Evolutionary conservation across 2,888 invertebrate species (phyloP), one percentile per base, ranked within the genome.

Genomic region (Podabrus alpinus): DNA sequence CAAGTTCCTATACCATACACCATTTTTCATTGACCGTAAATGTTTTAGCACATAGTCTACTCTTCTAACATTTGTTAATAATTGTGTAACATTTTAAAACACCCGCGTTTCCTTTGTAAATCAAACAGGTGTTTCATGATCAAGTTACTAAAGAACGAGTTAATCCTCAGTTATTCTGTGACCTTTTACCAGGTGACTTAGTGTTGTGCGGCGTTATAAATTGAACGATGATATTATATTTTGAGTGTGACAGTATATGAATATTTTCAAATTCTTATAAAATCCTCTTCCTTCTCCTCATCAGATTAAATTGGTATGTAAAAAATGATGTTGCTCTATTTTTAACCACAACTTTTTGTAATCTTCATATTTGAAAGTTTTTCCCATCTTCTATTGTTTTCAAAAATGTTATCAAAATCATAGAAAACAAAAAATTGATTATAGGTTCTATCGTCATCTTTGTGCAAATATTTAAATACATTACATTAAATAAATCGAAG

Each of bases 81-180:
- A 61, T 61, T 61, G 16, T 61, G 17, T 61, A 61, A 61, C 61
- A 67, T 25, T 75, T 75, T 69, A 62, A 75, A 75, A 75, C 69
- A 59, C 75, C 75, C 75, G 67, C 73, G 73, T 66, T 72, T 25
- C 59, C 71, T 73, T 68, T 69, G 69, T 75, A 71, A 73, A 75
- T 70, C 71, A 72, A 74, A 76, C 76, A 78, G 76, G 74, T 83
- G 80, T 82, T 80, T 81, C 78, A 81, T 82, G 83, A 83, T 84
- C 84, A 83, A 85, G 84, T 84, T 84, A 84, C 84, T 83, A 84
- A 82, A 83, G 84, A 85, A 84, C 84, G 83, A 84, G 83, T 84
- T 80, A 81, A 82, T 83, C 79, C 80, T 84, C 84, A 84, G 85
- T 85, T 83, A 83, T 83, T 83, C 82, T 83, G 85, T 86, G 86